Percentiles rank a stretch among this genome's conserved stretches.
Conservation (phyloP, 30 jellyfish, hydroid and myxozoan genomes). For the Pseudorhiza aurosa region DNA sequence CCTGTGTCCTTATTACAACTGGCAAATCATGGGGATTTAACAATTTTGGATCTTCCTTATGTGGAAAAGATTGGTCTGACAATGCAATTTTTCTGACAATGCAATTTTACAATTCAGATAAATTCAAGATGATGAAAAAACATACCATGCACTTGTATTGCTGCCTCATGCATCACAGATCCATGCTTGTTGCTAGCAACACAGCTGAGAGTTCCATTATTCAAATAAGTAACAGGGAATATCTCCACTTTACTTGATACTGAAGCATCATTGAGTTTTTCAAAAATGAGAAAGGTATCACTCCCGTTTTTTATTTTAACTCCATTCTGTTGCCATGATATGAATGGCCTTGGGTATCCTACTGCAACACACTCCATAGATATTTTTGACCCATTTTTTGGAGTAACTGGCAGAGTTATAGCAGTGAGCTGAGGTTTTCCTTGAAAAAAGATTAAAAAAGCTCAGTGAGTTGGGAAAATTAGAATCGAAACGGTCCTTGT, state of each 20-base stretch:
- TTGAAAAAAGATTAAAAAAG: too few species aligned
- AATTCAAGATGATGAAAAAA: background rate
- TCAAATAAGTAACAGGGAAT: constrained; percentile 22
- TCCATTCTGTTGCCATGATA: constrained; percentile 34
- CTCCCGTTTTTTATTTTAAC: constrained; percentile 6
- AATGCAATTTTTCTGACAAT: too few species aligned
- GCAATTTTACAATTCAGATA: background rate
- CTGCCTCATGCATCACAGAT: constrained; percentile 19
- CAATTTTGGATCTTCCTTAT: too few species aligned
- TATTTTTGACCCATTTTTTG: constrained; percentile 10
- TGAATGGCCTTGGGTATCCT: constrained; percentile 21
- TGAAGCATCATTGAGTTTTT: background rate
- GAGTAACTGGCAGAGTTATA: constrained; percentile 21
- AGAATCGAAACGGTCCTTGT: too few species aligned
- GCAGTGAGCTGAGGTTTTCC: constrained; percentile 52
- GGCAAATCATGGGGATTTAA: too few species aligned
- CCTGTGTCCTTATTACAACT: too few species aligned
- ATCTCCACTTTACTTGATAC: constrained; percentile 13
- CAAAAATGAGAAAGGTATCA: background rate
- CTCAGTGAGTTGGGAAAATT: too few species aligned
- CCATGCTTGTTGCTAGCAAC: constrained; percentile 56
- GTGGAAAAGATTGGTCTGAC: too few species aligned
- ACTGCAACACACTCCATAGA: constrained; percentile 37
- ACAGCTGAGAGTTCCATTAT: constrained; percentile 56
- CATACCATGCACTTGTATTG: constrained; percentile 48